Evolutionary conservation across 2,888 invertebrate genomes (phyloP).

Genomic region (Busseola fusca): DNA sequence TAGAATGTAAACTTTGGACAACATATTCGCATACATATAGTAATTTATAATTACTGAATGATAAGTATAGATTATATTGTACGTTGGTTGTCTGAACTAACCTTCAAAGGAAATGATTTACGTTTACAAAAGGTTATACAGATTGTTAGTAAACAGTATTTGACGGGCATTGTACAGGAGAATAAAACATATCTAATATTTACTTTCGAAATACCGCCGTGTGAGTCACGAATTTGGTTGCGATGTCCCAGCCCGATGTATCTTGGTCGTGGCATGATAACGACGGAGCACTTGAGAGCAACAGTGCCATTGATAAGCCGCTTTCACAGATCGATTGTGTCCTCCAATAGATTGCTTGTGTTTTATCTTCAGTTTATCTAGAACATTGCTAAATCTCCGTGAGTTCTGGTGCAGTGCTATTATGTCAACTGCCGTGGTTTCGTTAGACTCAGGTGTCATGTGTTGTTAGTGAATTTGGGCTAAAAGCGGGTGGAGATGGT

Average conservation of each 20-base stretch:
- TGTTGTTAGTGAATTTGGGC: conserved; percentile 34
- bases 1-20: background rate
- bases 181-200: conserved; percentile 51
- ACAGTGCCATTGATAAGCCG: conserved; percentile 67
- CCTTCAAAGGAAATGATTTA: conserved; percentile 3
- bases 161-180: conserved; percentile 46
- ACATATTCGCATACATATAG: no score
- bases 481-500: conserved; percentile 58
- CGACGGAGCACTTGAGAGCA: conserved; percentile 66
- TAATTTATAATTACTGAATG: background rate
- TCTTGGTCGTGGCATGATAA: conserved; percentile 48
- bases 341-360: conserved; percentile 65
- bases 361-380: conserved; percentile 78
- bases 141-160: conserved; percentile 56
- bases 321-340: conserved; percentile 71
- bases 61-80: background rate
- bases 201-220: conserved; percentile 40
- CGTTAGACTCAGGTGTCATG: conserved; percentile 38
- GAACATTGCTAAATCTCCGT: conserved; percentile 71
- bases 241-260: conserved; percentile 21
- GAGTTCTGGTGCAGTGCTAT: conserved; percentile 61
- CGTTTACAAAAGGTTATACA: conserved; percentile 28
- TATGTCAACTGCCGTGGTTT: conserved; percentile 53
- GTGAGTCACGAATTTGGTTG: conserved; percentile 48
- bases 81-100: background rate